These are phyloP conservation scores for Montipora sp. DNA, from an alignment of 64 coral and sea anemone genomes.

Conservation along the genomic window DNA sequence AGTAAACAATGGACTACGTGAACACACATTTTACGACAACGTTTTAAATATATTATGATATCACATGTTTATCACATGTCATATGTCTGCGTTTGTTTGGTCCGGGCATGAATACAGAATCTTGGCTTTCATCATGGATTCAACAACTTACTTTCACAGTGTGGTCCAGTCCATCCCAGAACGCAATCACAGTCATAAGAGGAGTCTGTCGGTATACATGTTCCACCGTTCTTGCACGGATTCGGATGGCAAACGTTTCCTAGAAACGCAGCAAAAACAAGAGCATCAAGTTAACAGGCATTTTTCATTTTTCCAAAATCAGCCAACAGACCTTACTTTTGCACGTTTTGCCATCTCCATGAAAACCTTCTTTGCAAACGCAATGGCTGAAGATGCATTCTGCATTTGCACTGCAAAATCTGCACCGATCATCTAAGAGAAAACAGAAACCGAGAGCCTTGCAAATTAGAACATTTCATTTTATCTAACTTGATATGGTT, in stretches of 20 bases:
- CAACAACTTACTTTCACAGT: slow-evolving; percentile 77
- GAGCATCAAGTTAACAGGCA: not conserved
- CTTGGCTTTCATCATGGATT: too few species aligned
- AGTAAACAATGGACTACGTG: too few species aligned
- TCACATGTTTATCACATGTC: too few species aligned
- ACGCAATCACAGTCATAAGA: slow-evolving; percentile 91
- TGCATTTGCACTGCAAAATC: slow-evolving; percentile 77
- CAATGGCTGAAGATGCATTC: slow-evolving; percentile 88
- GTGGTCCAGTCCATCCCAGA: slow-evolving; percentile 89
- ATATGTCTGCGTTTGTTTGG: too few species aligned
- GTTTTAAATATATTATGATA: too few species aligned
- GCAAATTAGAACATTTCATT: not conserved
- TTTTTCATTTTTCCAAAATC: not conserved
- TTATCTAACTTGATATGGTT: too few species aligned
- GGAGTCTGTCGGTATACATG: slow-evolving; percentile 79
- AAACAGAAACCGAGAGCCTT: not conserved
- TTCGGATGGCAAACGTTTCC: slow-evolving; percentile 99
- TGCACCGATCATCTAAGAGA: slow-evolving; percentile 81
- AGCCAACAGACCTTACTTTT: slow-evolving; percentile 68
- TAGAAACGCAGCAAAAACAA: slow-evolving; percentile 1
- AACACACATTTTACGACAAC: too few species aligned
- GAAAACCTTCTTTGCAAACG: slow-evolving; percentile 87
- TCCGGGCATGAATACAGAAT: too few species aligned
- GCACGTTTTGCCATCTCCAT: slow-evolving; percentile 94
- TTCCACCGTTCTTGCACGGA: slow-evolving; percentile 90